Base-by-base conservation (phyloP, 1,140 invertebrate genomes). In the Pseudomyrmex sp. region DNA sequence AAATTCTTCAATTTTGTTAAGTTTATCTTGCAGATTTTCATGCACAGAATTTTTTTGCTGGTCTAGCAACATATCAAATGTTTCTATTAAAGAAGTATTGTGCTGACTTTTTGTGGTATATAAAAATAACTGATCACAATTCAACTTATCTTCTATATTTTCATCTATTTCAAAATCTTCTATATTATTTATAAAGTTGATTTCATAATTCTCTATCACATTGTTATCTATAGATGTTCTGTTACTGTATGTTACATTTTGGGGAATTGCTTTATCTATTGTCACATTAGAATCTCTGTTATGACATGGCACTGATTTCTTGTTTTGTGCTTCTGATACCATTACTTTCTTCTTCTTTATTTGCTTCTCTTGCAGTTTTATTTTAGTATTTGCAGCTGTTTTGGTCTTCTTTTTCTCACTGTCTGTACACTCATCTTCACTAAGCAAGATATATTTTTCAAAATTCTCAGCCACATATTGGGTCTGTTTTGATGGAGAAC, bases 21-120 rank as follows among this genome's bases (percentile, higher is more conserved):
- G 48, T 15, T 2, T 69, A 58, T 69, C 52, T 48, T 69, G 20
- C 12, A 10, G 48, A 12, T 79, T 54, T 26, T 79, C 62, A 50
- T 68, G 50, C 48, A 18, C 52, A 26, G 52, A 69, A 0, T 48
- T 13, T 58, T 79, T 79, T 9, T 69, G 52, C 4, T 79, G 63
- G 4, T 79, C 35, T 3, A 20, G 15, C 2, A 18, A 69, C 10
- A 1, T 48, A 23, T 7, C 5, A 35, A 35, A 35, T 35, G 46
- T 20, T 5, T 65, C 46, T 35, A 63, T 65, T 65, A 52, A 50
- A 12, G 20, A 20, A 12, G 73, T 50, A 63, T 23, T 35, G 2
- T 48, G 5, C 50, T 2, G 59, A 66, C 12, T 46, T 26, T 9
- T 20, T 65, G 8, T 3, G 0, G 9, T 20, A 54, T 9, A 15